A percentile compares a stretch with the other conserved stretches of the same genome.
Evolutionary conservation across 1,140 invertebrate genomes (phyloP).

Genomic region (Dysdera silvatica): DNA sequence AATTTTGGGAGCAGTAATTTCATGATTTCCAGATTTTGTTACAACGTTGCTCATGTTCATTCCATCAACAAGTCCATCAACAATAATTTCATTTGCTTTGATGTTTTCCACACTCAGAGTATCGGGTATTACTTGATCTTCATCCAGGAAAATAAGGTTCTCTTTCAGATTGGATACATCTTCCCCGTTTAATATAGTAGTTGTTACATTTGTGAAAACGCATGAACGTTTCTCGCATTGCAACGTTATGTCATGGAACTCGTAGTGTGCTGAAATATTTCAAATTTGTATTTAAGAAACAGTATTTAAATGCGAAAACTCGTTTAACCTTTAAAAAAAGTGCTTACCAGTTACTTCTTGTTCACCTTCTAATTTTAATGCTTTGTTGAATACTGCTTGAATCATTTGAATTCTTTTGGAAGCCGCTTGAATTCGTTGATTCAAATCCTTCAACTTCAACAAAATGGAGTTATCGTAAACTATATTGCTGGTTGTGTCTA

Average conservation of each 20-base stretch:
- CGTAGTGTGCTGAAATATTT: slow-evolving; percentile 4
- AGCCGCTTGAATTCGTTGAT: slow-evolving; percentile 1
- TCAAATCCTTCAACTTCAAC: background rate
- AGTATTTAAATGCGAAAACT: no score
- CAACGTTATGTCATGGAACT: slow-evolving; percentile 21
- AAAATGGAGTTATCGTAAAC: slow-evolving; percentile 6
- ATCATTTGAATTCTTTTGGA: background rate
- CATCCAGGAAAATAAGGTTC: slow-evolving; percentile 20
- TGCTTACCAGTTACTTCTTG: slow-evolving; percentile 18
- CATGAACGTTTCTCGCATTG: slow-evolving; percentile 6
- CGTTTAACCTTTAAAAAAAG: no score
- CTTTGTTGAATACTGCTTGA: background rate
- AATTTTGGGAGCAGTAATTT: slow-evolving; percentile 14
- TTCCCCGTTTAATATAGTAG: slow-evolving; percentile 14
- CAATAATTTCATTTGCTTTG: background rate
- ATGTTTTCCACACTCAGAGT: slow-evolving; percentile 14
- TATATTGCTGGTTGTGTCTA: slow-evolving; percentile 5
- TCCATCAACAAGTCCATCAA: slow-evolving; percentile 14
- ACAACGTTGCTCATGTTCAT: slow-evolving; percentile 17
- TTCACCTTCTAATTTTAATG: slow-evolving; percentile 10
- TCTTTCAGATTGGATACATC: slow-evolving; percentile 13
- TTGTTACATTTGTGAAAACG: slow-evolving; percentile 3
- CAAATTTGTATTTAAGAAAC: no score
- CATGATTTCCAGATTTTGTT: slow-evolving; percentile 21
- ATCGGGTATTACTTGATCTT: slow-evolving; percentile 7